Evolutionary conservation across 2,888 invertebrate species (phyloP).

Genomic region (Calameuta idolon): DNA sequence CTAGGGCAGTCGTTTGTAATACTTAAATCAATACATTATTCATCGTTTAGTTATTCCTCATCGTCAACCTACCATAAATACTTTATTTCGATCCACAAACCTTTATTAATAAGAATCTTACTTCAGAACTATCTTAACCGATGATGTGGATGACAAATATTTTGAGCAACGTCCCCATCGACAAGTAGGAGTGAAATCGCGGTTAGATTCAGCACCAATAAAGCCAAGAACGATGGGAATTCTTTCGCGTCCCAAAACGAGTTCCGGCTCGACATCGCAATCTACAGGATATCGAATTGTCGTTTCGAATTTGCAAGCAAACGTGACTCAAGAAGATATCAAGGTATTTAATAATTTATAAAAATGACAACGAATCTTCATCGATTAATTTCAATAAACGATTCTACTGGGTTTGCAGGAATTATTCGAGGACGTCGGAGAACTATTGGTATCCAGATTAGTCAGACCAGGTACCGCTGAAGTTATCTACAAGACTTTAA

Average conservation of each 20-base stretch:
- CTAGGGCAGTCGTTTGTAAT: neutral
- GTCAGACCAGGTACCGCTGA: conserved; percentile 91
- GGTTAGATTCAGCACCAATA: conserved; percentile 66
- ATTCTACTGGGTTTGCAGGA: conserved; percentile 71
- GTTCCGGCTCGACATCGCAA: conserved; percentile 53
- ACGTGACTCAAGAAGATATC: conserved; percentile 92
- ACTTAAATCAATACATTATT: neutral
- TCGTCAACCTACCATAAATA: neutral
- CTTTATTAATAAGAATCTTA: neutral
- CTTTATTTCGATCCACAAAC: neutral
- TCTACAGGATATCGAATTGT: conserved; percentile 83
- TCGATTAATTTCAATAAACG: neutral
- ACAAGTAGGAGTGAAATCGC: conserved; percentile 62
- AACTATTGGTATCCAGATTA: conserved; percentile 84
- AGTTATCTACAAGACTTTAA: conserved; percentile 87
- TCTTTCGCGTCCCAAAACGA: conserved; percentile 66
- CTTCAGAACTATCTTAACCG: conserved; percentile 54
- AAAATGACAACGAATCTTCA: neutral
- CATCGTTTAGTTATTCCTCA: neutral
- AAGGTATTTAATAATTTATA: conserved; percentile 70
- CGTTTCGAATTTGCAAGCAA: conserved; percentile 88
- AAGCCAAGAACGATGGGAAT: conserved; percentile 51
- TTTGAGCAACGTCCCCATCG: conserved; percentile 53
- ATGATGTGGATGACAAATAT: conserved; percentile 53
- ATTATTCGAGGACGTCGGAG: conserved; percentile 92